These are phyloP conservation scores for Onychomys torridus DNA, from an alignment of 2,797 vertebrate species.

Conservation along the genomic window DNA sequence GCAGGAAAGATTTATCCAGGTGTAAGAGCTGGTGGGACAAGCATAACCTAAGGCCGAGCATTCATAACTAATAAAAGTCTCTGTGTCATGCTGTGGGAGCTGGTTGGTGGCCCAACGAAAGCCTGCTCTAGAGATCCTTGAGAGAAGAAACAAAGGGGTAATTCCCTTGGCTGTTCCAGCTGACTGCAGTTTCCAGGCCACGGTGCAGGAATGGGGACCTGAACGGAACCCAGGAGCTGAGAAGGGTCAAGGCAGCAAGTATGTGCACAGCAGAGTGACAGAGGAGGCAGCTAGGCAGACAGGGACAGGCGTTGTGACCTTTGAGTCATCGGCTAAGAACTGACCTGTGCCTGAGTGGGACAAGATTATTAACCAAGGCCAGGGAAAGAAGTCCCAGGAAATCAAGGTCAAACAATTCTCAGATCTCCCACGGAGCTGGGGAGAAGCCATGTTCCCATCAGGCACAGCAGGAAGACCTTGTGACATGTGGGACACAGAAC, in stretches of 20 bases:
- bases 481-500: neutral
- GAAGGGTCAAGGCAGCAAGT: neutral
- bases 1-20: no score
- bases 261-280: neutral
- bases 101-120: neutral
- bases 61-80: neutral
- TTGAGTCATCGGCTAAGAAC: neutral
- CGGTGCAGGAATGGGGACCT: neutral
- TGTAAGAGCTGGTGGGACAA: neutral
- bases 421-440: neutral
- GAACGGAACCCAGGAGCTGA: neutral
- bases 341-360: neutral
- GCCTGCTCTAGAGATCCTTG: neutral
- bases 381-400: neutral
- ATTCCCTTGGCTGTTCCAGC: neutral
- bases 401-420: neutral
- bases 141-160: neutral
- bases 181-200: neutral
- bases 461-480: neutral
- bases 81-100: neutral
- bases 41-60: neutral
- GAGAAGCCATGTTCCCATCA: neutral
- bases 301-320: neutral
- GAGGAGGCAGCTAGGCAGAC: neutral
- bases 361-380: neutral